Percentiles rank a stretch among this genome's conserved stretches.
phyloP scores from a whole-genome alignment of 1,140 invertebrate species.

The Drosophila chauvacae region DNA sequence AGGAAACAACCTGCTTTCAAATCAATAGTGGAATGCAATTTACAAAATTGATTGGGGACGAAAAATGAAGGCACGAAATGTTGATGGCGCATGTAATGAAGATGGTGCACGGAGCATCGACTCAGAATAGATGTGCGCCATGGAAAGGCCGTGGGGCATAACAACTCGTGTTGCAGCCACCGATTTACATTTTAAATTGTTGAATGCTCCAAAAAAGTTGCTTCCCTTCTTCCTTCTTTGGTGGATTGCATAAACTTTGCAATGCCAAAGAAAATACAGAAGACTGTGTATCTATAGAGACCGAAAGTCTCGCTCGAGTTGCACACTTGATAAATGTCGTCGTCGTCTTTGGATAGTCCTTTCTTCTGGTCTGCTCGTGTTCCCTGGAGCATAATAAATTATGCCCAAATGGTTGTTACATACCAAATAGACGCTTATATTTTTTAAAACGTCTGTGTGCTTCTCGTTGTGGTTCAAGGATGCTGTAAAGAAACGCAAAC shows the following conservation, averaged over 20 bases:
- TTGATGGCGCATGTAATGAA: constrained; percentile 19
- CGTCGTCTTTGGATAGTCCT: constrained; percentile 38
- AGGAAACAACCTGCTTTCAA: constrained; percentile 53
- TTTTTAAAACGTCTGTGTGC: constrained; percentile 1
- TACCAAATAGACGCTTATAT: constrained; percentile 35
- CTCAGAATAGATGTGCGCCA: constrained; percentile 15
- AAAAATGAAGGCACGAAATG: constrained; percentile 39
- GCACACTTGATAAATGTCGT: constrained; percentile 71
- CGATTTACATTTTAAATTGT: constrained; percentile 74
- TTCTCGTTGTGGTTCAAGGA: background rate
- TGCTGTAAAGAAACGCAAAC: background rate
- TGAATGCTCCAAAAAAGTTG: constrained; percentile 2
- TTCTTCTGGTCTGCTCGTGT: constrained; percentile 6
- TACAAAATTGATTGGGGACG: constrained; percentile 72
- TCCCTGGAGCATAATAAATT: constrained; percentile 73
- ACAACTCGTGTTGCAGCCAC: constrained; percentile 41
- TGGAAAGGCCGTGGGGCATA: constrained; percentile 42
- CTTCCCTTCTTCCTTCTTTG: background rate
- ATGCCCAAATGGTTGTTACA: constrained; percentile 49
- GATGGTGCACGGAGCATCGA: background rate
- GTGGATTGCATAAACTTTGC: constrained; percentile 38
- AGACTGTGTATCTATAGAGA: constrained; percentile 23
- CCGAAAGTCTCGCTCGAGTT: constrained; percentile 37
- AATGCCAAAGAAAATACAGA: constrained; percentile 26
- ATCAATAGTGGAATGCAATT: constrained; percentile 77